Percentiles rank a stretch among this genome's conserved stretches.
These are phyloP conservation scores for Cheilosia vulpina DNA, from an alignment of 2,888 invertebrate genomes.

Conservation along the genomic window DNA sequence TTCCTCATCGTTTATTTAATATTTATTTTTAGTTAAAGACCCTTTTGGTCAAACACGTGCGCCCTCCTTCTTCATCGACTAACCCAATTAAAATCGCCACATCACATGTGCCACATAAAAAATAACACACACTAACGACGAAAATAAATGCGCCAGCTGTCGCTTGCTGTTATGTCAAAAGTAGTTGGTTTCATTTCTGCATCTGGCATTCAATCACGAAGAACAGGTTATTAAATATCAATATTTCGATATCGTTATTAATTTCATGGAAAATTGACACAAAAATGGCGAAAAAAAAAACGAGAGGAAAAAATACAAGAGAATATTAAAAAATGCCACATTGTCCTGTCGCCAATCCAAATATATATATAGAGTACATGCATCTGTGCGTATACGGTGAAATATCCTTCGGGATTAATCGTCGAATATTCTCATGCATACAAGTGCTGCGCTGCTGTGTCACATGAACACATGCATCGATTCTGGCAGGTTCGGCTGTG, in stretches of 20 bases:
- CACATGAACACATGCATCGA: constrained; percentile 67
- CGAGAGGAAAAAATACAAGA: constrained; percentile 1
- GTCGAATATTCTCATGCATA: constrained; percentile 45
- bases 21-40: no score
- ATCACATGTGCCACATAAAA: neutral
- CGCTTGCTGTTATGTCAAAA: constrained; percentile 34
- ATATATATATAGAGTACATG: constrained; percentile 10
- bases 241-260: constrained; percentile 65
- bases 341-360: constrained; percentile 4
- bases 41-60: no score
- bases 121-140: neutral
- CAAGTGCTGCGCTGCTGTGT: constrained; percentile 53
- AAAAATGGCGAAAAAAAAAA: constrained; percentile 28
- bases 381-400: constrained; percentile 2
- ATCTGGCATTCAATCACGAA: constrained; percentile 47
- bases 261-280: constrained; percentile 57
- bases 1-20: no score
- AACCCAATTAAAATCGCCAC: neutral
- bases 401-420: constrained; percentile 73
- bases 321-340: constrained; percentile 4
- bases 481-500: constrained; percentile 53
- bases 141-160: constrained; percentile 44
- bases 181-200: constrained; percentile 42
- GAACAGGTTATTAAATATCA: constrained; percentile 64
- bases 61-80: neutral